Percentiles rank a stretch among this genome's conserved stretches.
These are phyloP conservation scores for Pyralis farinalis DNA, from an alignment of 2,888 invertebrate genomes.

Conservation along the genomic window DNA sequence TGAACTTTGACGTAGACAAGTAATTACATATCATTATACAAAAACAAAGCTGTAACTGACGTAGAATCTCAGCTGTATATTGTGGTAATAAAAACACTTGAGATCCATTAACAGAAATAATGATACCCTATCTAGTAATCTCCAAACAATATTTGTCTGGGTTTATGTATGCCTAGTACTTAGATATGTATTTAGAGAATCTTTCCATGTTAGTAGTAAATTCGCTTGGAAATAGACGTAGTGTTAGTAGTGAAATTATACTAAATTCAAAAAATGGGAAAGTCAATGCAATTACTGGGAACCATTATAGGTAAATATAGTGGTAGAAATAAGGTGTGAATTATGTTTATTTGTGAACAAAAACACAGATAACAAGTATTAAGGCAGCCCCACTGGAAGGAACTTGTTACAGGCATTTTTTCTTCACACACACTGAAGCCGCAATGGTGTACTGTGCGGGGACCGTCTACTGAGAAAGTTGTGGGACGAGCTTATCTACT, in stretches of 20 bases:
- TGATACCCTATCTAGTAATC: neutral
- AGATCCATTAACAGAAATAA: neutral
- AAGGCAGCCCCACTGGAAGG: too few relatives aligned
- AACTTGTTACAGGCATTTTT: too few relatives aligned
- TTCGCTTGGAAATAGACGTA: neutral
- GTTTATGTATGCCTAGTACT: neutral
- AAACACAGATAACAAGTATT: too few relatives aligned
- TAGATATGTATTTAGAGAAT: neutral
- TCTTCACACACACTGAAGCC: too few relatives aligned
- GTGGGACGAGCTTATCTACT: too few relatives aligned
- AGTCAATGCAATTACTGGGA: constrained; percentile 2
- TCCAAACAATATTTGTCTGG: neutral
- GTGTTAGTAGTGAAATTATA: neutral
- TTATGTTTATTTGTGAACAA: too few relatives aligned
- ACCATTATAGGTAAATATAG: constrained; percentile 5
- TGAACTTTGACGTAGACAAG: too few relatives aligned
- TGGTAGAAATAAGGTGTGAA: too few relatives aligned
- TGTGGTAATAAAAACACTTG: neutral
- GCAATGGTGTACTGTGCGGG: too few relatives aligned
- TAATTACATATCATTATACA: too few relatives aligned
- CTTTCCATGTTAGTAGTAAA: neutral
- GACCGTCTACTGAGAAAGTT: too few relatives aligned
- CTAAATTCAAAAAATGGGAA: neutral
- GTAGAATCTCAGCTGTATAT: neutral
- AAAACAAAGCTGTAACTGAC: too few relatives aligned